phyloP scores from a whole-genome alignment of 2,888 invertebrate species.

The Bibio marci region DNA sequence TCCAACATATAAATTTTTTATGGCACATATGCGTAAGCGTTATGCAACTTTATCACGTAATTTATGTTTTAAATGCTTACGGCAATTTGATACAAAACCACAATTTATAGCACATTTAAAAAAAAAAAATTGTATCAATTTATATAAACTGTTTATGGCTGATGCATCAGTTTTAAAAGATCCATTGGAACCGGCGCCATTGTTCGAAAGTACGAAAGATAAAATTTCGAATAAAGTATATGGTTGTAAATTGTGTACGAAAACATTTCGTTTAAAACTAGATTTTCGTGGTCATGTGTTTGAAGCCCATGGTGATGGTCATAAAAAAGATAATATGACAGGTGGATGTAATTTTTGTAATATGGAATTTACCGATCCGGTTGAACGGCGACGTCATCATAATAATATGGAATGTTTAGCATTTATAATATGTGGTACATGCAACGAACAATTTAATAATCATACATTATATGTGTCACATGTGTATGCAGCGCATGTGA shows the following conservation, averaged over 20 bases:
- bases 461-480: constrained; percentile 28
- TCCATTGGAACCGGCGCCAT: constrained; percentile 9
- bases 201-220: constrained; percentile 20
- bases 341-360: constrained; percentile 27
- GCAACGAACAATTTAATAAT: constrained; percentile 26
- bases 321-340: constrained; percentile 21
- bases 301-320: constrained; percentile 25
- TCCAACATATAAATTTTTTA: constrained; percentile 27
- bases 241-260: constrained; percentile 27
- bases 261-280: constrained; percentile 26
- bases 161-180: constrained; percentile 15
- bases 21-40: constrained; percentile 30
- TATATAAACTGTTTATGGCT: constrained; percentile 23
- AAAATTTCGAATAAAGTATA: constrained; percentile 28
- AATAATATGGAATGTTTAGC: constrained; percentile 30
- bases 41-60: constrained; percentile 26
- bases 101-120: constrained; percentile 29
- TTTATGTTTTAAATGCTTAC: constrained; percentile 28
- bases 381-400: constrained; percentile 27
- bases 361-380: constrained; percentile 25
- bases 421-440: constrained; percentile 26
- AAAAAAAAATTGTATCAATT: constrained; percentile 27
- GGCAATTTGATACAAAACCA: constrained; percentile 29
- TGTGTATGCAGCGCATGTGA: constrained; percentile 27
- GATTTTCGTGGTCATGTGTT: constrained; percentile 30